Evolutionary conservation across 1,140 invertebrate genomes (phyloP).

Genomic region (Anagrus nilaparvatae): DNA sequence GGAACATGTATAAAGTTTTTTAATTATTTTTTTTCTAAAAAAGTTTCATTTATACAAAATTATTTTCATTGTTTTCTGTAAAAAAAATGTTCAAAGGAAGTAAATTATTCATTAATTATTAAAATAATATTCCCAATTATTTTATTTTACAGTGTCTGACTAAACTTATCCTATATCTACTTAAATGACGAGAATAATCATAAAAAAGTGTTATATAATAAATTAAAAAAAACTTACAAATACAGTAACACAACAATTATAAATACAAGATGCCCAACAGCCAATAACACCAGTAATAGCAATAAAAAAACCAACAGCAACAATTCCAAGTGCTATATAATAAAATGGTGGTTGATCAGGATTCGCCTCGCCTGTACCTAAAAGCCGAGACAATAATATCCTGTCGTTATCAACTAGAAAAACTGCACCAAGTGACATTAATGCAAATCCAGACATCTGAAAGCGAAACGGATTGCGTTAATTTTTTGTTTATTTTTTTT

Average conservation of each 20-base stretch:
- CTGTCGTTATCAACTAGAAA: conserved; percentile 56
- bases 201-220: no score
- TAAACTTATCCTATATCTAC: no score
- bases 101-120: no score
- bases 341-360: conserved; percentile 59
- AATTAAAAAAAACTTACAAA: conserved; percentile 43
- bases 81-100: no score
- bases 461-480: conserved; percentile 8
- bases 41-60: no score
- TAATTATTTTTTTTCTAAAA: no score
- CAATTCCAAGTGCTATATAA: conserved; percentile 56
- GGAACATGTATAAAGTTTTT: no score
- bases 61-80: no score
- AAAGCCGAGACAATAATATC: conserved; percentile 56
- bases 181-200: no score
- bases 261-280: conserved; percentile 66
- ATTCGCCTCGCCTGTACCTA: conserved; percentile 43
- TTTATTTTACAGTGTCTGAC: no score
- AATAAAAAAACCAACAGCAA: conserved; percentile 53
- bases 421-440: conserved; percentile 59
- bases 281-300: conserved; percentile 57
- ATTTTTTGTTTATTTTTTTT: not conserved
- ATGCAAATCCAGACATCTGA: conserved; percentile 57
- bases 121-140: no score
- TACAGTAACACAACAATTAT: conserved; percentile 59